These are phyloP conservation scores for Plectrocnemia conspersa DNA, from an alignment of 1,140 invertebrate species.

Conservation along the genomic window DNA sequence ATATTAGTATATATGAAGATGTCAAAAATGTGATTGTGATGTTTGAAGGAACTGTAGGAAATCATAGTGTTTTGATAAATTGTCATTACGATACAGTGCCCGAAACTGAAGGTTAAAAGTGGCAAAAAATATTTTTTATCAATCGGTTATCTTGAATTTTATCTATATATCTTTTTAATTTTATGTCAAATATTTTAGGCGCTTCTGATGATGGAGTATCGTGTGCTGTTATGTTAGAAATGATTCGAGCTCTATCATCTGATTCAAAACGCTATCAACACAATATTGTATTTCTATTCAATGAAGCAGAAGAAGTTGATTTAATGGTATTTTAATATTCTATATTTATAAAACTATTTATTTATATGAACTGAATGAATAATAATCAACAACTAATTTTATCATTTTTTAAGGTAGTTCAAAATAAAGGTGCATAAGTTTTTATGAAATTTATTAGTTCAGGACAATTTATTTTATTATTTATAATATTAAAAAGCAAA, in stretches of 20 bases:
- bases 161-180: no score
- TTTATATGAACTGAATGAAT: no score
- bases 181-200: slow-evolving; percentile 52
- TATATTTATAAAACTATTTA: no score
- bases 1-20: slow-evolving; percentile 52
- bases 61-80: slow-evolving; percentile 64
- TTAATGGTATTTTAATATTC: no score
- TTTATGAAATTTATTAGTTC: no score
- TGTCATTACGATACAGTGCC: slow-evolving; percentile 79
- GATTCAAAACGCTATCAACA: slow-evolving; percentile 49
- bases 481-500: no score
- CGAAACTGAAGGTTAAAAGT: slow-evolving; percentile 64
- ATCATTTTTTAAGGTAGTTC: no score
- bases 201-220: slow-evolving; percentile 72
- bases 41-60: slow-evolving; percentile 51
- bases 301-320: slow-evolving; percentile 80
- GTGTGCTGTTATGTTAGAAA: slow-evolving; percentile 71
- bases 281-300: slow-evolving; percentile 72
- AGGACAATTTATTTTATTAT: no score
- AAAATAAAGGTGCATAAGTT: no score
- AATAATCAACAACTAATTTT: no score
- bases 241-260: slow-evolving; percentile 59
- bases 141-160: no score
- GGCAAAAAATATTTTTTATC: no score
- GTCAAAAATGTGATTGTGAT: slow-evolving; percentile 65